These are phyloP conservation scores for Pyrgilauda ruficollis DNA, from an alignment of 2,113 vertebrate genomes.

Conservation along the genomic window DNA sequence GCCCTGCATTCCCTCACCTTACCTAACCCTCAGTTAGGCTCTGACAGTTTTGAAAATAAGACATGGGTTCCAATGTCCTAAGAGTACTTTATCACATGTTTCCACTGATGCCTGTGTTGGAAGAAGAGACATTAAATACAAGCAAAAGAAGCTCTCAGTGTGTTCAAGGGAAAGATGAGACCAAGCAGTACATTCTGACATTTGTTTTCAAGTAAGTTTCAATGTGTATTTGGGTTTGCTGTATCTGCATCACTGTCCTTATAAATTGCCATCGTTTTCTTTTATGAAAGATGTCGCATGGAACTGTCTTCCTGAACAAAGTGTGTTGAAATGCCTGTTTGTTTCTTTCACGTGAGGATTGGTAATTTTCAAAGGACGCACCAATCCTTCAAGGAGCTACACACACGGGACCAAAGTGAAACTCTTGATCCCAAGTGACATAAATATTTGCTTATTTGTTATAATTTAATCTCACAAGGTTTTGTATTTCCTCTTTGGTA, in stretches of 20 bases:
- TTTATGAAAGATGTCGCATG: not conserved
- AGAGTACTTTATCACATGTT: not conserved
- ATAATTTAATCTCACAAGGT: not conserved
- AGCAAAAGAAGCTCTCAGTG: not conserved
- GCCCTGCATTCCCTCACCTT: not conserved
- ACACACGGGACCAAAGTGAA: not conserved
- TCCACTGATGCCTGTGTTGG: not conserved
- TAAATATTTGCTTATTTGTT: not conserved
- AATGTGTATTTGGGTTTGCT: not conserved
- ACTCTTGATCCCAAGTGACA: not conserved
- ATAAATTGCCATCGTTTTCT: slow-evolving; percentile 15
- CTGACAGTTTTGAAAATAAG: not conserved
- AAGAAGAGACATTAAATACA: not conserved
- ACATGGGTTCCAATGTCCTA: not conserved
- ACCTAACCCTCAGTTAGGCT: not conserved
- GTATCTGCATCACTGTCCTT: not conserved
- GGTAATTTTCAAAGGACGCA: not conserved
- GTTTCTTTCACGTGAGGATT: not conserved
- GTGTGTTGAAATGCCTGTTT: not conserved
- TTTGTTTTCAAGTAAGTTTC: not conserved
- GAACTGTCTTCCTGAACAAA: not conserved
- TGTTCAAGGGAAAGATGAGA: not conserved
- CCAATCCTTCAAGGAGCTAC: not conserved
- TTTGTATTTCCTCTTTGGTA: not conserved
- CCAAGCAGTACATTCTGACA: not conserved